phyloP scores from a whole-genome alignment of 2,113 vertebrate species.

The Grammomys dolichurus region DNA sequence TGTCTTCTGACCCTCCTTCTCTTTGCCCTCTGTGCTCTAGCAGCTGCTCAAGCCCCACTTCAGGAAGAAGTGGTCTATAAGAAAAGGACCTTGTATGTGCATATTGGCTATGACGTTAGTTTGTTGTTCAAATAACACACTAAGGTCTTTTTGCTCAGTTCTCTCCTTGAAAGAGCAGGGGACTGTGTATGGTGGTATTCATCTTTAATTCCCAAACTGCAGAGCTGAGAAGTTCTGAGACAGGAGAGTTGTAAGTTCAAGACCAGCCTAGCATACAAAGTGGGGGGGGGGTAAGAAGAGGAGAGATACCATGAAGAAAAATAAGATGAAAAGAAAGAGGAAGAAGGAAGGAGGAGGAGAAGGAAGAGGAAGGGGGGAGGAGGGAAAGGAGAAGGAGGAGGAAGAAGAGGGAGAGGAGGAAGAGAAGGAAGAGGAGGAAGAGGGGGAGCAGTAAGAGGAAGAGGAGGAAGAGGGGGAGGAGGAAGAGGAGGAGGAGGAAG shows the following conservation, averaged over 20 bases:
- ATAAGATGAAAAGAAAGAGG: too few species aligned
- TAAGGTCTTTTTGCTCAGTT: background rate
- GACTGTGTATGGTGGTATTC: background rate
- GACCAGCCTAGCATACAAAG: background rate
- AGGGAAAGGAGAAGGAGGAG: background rate
- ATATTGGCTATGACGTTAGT: background rate
- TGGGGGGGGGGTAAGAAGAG: too few species aligned
- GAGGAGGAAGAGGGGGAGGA: background rate
- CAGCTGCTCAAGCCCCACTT: too few species aligned
- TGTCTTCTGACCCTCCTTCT: background rate
- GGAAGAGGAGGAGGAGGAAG: background rate
- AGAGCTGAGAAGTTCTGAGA: background rate
- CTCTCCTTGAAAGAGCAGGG: background rate
- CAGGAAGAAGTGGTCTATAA: background rate
- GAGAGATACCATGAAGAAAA: too few species aligned
- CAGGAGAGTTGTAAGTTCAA: background rate
- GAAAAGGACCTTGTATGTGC: background rate
- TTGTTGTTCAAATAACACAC: background rate
- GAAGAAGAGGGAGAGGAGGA: accelerated
- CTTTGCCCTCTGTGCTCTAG: background rate
- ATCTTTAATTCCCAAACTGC: background rate
- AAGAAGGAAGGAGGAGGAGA: too few species aligned
- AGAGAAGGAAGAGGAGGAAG: too few species aligned
- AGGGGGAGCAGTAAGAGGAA: accelerated
- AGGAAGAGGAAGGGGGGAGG: too few species aligned